These are phyloP conservation scores for Oscarella lobularis DNA, from an alignment of 37 sponge, comb jelly and placozoan genomes.

Conservation along the genomic window DNA sequence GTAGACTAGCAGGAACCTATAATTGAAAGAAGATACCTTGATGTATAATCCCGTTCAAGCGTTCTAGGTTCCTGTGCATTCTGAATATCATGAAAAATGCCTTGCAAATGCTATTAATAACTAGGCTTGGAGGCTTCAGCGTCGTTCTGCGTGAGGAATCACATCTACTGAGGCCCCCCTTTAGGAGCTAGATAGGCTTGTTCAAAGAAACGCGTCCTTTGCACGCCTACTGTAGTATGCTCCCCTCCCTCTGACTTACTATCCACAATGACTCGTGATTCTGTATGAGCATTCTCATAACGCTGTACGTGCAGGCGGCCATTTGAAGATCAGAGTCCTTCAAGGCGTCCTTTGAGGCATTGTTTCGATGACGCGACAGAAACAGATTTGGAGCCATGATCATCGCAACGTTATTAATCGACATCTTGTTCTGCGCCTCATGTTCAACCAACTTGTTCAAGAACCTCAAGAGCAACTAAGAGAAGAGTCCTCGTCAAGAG, in stretches of 20 bases:
- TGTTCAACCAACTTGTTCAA: conserved; percentile 29
- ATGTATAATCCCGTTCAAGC: too few species aligned
- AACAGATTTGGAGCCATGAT: conserved; percentile 82
- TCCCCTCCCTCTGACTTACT: too few species aligned
- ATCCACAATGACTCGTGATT: conserved; percentile 64
- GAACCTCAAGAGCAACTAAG: conserved; percentile 52
- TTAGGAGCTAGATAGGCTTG: too few species aligned
- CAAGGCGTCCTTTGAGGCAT: conserved; percentile 8
- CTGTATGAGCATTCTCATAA: conserved; percentile 52
- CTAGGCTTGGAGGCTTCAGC: too few species aligned
- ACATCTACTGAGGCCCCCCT: too few species aligned
- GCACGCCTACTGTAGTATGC: background rate
- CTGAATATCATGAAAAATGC: too few species aligned
- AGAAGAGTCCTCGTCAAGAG: background rate
- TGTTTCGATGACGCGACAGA: background rate
- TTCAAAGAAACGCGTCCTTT: too few species aligned
- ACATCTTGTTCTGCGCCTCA: conserved; percentile 64
- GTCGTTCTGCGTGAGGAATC: too few species aligned
- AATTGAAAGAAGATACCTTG: too few species aligned
- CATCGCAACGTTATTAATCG: conserved; percentile 62
- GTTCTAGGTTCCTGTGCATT: too few species aligned
- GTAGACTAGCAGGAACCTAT: too few species aligned
- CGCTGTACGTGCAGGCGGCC: conserved; percentile 49
- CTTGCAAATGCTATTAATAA: too few species aligned
- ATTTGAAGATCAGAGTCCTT: conserved; percentile 31